These are phyloP conservation scores for Nyctibius bracteatus DNA, from an alignment of 2,113 vertebrate genomes.

Conservation along the genomic window DNA sequence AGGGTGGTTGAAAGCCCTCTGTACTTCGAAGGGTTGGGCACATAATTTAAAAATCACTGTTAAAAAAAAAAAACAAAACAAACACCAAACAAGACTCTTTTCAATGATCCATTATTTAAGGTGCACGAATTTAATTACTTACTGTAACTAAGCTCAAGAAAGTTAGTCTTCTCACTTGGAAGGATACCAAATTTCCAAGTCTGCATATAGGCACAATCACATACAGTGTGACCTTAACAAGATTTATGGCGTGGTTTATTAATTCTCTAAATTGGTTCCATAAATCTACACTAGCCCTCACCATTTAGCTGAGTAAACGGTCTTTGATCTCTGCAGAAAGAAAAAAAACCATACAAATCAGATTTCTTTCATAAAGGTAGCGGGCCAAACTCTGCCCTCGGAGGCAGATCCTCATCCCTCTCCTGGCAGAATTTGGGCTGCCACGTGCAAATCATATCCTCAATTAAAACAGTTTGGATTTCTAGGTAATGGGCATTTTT, in stretches of 20 bases:
- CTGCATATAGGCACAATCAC: constrained; percentile 55
- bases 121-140: constrained; percentile 64
- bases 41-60: constrained; percentile 38
- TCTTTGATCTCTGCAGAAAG: constrained; percentile 65
- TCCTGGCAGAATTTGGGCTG: not conserved
- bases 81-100: not conserved
- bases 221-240: constrained; percentile 64
- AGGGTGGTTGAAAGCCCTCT: not conserved
- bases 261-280: constrained; percentile 71
- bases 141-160: constrained; percentile 62
- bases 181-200: constrained; percentile 66
- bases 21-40: constrained; percentile 24
- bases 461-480: not conserved
- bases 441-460: not conserved
- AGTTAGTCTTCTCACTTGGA: constrained; percentile 60
- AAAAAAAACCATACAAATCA: constrained; percentile 64
- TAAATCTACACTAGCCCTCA: constrained; percentile 57
- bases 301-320: constrained; percentile 40
- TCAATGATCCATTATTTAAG: constrained; percentile 63
- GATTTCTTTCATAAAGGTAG: constrained; percentile 55
- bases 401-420: not conserved
- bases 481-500: not conserved
- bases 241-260: constrained; percentile 70
- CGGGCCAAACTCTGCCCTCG: not conserved
- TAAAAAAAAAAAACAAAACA: not conserved